These are phyloP conservation scores for Leptinotarsa defecta DNA, from an alignment of 1,140 invertebrate species.

Conservation along the genomic window DNA sequence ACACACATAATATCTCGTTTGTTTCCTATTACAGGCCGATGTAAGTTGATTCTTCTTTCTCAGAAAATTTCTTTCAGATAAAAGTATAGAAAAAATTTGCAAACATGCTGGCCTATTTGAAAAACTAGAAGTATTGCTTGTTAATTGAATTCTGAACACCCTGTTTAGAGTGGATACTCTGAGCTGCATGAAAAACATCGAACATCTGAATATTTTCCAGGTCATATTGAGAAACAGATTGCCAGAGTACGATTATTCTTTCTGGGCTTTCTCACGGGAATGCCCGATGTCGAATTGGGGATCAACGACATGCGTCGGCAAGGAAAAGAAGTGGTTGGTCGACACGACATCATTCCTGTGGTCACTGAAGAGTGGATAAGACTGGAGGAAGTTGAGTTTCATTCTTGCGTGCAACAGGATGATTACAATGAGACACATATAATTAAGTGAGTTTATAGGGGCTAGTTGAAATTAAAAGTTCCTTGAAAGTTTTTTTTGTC, in stretches of 20 bases:
- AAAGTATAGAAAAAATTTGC: no score
- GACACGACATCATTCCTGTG: conserved; percentile 99
- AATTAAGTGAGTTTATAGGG: conserved; percentile 72
- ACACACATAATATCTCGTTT: no score
- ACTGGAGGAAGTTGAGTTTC: conserved; percentile 92
- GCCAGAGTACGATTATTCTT: conserved; percentile 95
- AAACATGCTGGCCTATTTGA: no score
- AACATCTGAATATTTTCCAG: conserved; percentile 50
- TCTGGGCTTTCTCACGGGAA: conserved; percentile 88
- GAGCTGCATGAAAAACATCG: no score
- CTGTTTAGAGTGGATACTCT: no score
- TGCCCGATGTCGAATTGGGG: conserved; percentile 95
- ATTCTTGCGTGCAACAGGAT: conserved; percentile 89
- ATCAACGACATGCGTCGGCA: conserved; percentile 96
- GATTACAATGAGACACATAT: conserved; percentile 90
- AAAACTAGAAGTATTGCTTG: no score
- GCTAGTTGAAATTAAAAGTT: no score
- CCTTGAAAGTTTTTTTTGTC: no score
- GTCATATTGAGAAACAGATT: conserved; percentile 87
- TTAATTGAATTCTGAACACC: no score
- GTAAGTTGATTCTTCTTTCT: no score
- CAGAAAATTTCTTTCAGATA: no score
- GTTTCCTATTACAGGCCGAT: no score
- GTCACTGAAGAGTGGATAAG: conserved; percentile 99
- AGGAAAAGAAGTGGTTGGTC: conserved; percentile 97